Evolutionary conservation across 1,140 invertebrate species (phyloP).

Genomic region (Zaprionus ghesquierei): DNA sequence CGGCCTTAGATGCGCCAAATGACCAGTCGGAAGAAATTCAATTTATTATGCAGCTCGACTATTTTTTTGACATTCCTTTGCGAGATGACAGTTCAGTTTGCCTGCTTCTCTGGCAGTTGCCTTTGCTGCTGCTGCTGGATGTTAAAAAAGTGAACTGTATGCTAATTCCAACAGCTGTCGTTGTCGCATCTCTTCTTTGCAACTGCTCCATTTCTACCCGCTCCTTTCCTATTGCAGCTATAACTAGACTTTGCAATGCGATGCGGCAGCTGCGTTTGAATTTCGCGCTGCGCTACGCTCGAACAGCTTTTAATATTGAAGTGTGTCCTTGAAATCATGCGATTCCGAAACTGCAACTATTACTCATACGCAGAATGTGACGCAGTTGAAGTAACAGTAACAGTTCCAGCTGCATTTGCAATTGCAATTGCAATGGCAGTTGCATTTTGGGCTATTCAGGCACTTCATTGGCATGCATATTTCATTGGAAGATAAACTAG

Average conservation of each 20-base stretch:
- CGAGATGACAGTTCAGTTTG: constrained; percentile 62
- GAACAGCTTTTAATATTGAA: constrained; percentile 76
- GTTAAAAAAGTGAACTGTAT: constrained; percentile 38
- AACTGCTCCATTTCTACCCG: background rate
- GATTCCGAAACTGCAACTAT: constrained; percentile 48
- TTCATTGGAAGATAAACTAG: constrained; percentile 64
- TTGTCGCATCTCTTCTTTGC: constrained; percentile 44
- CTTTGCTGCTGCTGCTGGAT: constrained; percentile 4
- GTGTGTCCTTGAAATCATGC: constrained; percentile 65
- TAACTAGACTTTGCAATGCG: constrained; percentile 47
- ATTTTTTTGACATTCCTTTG: constrained; percentile 56
- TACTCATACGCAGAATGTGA: constrained; percentile 74
- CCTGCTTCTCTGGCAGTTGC: constrained; percentile 33
- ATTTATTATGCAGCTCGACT: constrained; percentile 78
- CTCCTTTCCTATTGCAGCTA: background rate
- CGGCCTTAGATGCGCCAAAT: constrained; percentile 68
- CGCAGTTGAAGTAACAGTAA: constrained; percentile 61
- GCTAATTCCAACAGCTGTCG: constrained; percentile 73
- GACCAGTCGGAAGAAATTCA: constrained; percentile 75
- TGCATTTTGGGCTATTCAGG: background rate
- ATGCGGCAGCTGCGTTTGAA: constrained; percentile 73
- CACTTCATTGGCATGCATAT: constrained; percentile 55
- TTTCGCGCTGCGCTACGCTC: constrained; percentile 74
- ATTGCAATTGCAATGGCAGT: background rate
- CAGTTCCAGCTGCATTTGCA: constrained; percentile 31